These are phyloP conservation scores for Tigriopus californicus DNA, from an alignment of 2,888 invertebrate genomes.

Conservation along the genomic window DNA sequence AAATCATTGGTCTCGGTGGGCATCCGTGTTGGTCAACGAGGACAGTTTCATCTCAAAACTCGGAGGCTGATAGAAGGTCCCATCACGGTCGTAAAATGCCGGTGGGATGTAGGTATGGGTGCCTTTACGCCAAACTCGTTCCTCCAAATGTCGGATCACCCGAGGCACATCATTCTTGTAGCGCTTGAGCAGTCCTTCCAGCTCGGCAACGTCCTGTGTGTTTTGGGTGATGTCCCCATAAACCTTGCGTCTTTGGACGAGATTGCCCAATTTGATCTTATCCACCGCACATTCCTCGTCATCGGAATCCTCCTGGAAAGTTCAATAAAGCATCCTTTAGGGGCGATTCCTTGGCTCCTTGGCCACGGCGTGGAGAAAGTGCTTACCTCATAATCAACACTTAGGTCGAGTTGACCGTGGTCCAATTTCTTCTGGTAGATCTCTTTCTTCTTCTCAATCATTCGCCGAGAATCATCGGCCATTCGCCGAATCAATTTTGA, in stretches of 20 bases:
- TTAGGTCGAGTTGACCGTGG: too few relatives aligned
- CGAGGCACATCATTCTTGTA: not conserved
- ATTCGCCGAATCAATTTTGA: not conserved
- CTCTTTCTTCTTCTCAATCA: too few relatives aligned
- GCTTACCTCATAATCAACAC: too few relatives aligned
- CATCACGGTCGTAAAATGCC: slow-evolving; percentile 1
- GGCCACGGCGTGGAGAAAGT: too few relatives aligned
- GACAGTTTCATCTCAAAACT: not conserved
- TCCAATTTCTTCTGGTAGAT: too few relatives aligned
- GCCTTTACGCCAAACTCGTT: not conserved
- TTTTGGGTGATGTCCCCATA: slow-evolving; percentile 9
- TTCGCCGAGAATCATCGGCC: too few relatives aligned
- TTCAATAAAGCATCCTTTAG: not conserved
- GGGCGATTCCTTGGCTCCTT: too few relatives aligned
- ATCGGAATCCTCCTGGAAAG: too few relatives aligned
- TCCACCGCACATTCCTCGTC: not conserved
- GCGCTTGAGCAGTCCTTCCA: not conserved
- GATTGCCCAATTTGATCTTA: not conserved
- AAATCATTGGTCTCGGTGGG: too few relatives aligned
- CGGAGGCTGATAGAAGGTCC: not conserved
- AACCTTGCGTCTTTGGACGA: not conserved
- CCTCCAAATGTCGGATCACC: not conserved
- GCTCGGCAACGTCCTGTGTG: not conserved
- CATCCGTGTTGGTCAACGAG: too few relatives aligned
- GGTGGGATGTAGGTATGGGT: not conserved